phyloP scores from a whole-genome alignment of 1,140 invertebrate genomes.

The Psilanteris sp. region DNA sequence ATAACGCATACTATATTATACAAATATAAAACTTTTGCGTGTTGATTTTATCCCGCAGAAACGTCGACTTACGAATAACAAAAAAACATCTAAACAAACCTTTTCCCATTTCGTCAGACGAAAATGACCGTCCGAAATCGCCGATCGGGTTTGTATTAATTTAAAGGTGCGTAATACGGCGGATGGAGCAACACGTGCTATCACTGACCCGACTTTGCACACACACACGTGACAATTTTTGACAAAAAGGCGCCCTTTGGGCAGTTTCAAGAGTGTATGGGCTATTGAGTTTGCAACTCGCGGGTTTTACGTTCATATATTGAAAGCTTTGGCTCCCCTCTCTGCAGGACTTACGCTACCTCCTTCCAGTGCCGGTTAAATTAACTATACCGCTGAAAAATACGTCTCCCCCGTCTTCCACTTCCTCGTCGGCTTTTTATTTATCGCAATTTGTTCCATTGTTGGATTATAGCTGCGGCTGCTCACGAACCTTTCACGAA shows the following conservation, averaged over 20 bases:
- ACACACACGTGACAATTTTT: conserved; percentile 4
- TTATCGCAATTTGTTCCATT: conserved; percentile 18
- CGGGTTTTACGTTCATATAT: conserved; percentile 79
- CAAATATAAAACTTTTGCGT: no score
- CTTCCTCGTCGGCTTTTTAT: conserved; percentile 43
- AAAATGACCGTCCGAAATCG: conserved; percentile 12
- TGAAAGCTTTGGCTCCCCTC: conserved; percentile 67
- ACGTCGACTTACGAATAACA: conserved; percentile 3
- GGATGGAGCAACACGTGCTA: conserved; percentile 7
- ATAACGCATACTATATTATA: no score
- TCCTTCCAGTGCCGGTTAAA: conserved; percentile 57
- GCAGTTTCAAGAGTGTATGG: conserved; percentile 71
- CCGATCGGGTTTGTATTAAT: background rate
- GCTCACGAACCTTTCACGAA: conserved; percentile 10
- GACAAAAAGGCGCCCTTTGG: conserved; percentile 53
- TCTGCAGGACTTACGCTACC: conserved; percentile 48
- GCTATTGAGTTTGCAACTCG: conserved; percentile 75
- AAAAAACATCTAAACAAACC: conserved; percentile 34
- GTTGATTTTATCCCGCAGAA: no score
- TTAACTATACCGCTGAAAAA: conserved; percentile 59
- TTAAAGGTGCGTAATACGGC: background rate
- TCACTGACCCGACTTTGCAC: background rate
- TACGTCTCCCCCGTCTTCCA: conserved; percentile 30
- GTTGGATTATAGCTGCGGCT: conserved; percentile 4
- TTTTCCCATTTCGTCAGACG: conserved; percentile 26